Evolutionary conservation across 2,797 vertebrate species (phyloP), one percentile per base, ranked within the genome.

Genomic region (Brachyalestes nurse): DNA sequence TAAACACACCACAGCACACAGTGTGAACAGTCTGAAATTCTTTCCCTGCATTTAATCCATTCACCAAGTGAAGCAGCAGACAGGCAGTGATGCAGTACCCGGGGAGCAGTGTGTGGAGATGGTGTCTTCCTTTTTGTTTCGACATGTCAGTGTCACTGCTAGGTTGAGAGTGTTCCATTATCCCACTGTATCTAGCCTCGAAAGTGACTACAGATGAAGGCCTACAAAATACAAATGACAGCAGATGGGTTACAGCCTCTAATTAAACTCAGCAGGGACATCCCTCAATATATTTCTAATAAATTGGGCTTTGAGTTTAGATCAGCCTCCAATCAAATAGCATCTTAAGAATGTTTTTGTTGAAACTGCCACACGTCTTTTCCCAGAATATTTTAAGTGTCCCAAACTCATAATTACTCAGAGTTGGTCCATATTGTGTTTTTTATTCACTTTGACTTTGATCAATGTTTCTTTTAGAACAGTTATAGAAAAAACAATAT

Each of bases 401-500:
- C 89, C 88, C 80, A 77, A 64, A 75, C 64, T 42, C 70, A 4
- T 64, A 62, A 78, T 78, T 85, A 87, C 78, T 86, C 72, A 83
- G 83, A 82, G 14, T 71, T 80, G 76, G 40, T 81, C 1, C 53
- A 81, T 71, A 49, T 77, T 71, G 83, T 85, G 62, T 88, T 81
- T 78, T 73, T 75, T 83, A 61, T 40, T 61, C 42, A 69, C 5
- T 57, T 86, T 73, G 82, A 49, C 83, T 83, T 58, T 79, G 58
- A 86, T 90, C 71, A 79, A 72, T 83, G 80, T 87, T 90, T 89
- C 70, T 86, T 87, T 82, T 61, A 80, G 83, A 75, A 90, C 81
- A 79, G 77, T 89, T 85, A 89, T 66, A 79, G 83, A 75, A 89
- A 81, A 79, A 79, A 89, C 85, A 89, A 89, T 90, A 89, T 91